phyloP scores from a whole-genome alignment of 2,797 vertebrate genomes.

The Manis pentadactyla region DNA sequence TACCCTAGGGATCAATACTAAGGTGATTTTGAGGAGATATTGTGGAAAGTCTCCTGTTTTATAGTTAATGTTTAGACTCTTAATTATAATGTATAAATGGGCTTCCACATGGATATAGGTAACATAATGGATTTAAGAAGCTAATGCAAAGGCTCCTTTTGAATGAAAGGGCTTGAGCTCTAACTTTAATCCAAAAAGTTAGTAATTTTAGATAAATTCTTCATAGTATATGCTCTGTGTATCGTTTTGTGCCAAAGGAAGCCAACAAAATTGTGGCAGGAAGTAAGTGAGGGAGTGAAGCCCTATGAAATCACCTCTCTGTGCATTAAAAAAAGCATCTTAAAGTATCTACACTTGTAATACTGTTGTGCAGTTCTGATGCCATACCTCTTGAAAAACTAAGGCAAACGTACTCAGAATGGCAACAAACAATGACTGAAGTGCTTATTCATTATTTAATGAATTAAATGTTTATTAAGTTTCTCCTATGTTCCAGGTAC shows the following conservation, averaged over 20 bases:
- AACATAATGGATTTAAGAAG: not conserved
- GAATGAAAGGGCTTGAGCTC: not conserved
- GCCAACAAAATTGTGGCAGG: not conserved
- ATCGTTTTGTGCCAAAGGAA: not conserved
- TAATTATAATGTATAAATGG: not conserved
- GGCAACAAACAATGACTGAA: not conserved
- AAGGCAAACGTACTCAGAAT: not conserved
- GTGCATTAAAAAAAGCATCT: not conserved
- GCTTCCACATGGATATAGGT: not conserved
- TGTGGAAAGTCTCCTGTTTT: not conserved
- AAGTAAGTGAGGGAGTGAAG: not conserved
- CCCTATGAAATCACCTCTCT: not conserved
- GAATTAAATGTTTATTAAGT: not conserved
- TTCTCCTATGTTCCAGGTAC: not conserved
- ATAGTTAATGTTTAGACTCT: slow-evolving; percentile 11
- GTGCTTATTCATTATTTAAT: not conserved
- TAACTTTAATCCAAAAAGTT: slow-evolving; percentile 5
- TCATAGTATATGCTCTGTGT: not conserved
- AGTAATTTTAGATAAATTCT: not conserved
- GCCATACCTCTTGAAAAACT: not conserved
- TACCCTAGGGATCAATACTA: not conserved
- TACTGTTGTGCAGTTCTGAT: not conserved
- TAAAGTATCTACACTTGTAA: not conserved
- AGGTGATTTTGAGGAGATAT: not conserved
- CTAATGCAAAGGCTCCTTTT: not conserved